Base-by-base conservation (phyloP, 35 echinoderm and acorn worm species). In the Apostichopus japonicus region DNA sequence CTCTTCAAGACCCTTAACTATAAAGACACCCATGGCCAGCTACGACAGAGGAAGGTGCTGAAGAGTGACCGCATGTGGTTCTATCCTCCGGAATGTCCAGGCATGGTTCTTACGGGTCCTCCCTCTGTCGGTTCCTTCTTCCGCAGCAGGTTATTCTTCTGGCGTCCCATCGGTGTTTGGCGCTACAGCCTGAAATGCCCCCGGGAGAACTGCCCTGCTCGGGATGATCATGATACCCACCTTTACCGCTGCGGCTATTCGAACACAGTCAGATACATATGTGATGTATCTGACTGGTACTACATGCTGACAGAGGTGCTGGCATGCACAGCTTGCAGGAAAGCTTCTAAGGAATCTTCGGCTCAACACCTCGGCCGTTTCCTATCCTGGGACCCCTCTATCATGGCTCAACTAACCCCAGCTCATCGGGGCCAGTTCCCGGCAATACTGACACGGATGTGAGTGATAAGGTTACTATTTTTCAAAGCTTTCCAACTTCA, bases 301-400 rank as follows among this genome's bases (percentile, higher is more conserved):
- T 81, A 78, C 52, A 81, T 83, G 91, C 55, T 92, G 9, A 92
- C 78, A 33, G 91, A 92, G 70, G 91, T 92, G 15, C 91, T 92
- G 23, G 55, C 91, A 24, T 92, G 78, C 70, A 57, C 77, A 82
- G 77, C 91, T 5, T 92, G 91, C 58, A 81, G 79, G 55, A 92
- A 81, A 80, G 78, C 91, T 81, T 77, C 91, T 23, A 70, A 63
- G 24, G 78, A 67, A 63, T 81, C 54, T 65, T 54, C 54, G 59
- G 59, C 56, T 78, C 61, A 58, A 59, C n/a, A 67, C 14, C n/a
- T 79, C 17, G 91, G 91, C 22, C n/a, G 91, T 25, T 92, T 81
- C 78, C 24, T 24, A 82, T 54, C 77, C 21, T 92, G 90, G 77
- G 77, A 92, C 11, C 22, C 56, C 4, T 82, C 77, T 0, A 92